Evolutionary conservation across 2,797 vertebrate genomes (phyloP), one percentile per base, ranked within the genome.

Genomic region (Mormyrus hasselquistii): DNA sequence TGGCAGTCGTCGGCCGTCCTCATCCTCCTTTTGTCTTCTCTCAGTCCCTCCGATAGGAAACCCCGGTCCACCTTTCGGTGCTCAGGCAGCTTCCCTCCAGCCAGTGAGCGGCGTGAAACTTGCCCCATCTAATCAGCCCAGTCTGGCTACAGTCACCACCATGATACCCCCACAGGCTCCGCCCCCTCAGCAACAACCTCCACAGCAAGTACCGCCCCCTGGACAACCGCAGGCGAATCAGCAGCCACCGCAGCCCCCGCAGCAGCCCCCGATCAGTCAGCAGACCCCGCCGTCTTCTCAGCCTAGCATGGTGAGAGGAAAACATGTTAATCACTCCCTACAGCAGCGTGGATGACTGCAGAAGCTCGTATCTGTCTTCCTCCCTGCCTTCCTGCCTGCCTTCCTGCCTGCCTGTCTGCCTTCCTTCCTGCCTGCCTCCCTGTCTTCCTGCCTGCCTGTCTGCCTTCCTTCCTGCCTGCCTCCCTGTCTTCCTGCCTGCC

Each of bases 71-170:
- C 93, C 95, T 1, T 97, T 98, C 92, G 91, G 92, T 85, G 93
- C 91, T 90, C 96, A 96, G 91, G 90, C 94, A 0, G 69, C 91
- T 88, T 38, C 90, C 34, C 94, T 96, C 4, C 91, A 96, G 0
- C 91, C 96, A 1, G 94, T 96, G 6, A 19, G 91, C 0, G 95
- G 94, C 22, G 94, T 96, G 86, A 97, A 97, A 92, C 92, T 95
- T 0, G 89, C 95, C 3, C 92, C 92, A 0, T 87, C 92, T 86
- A 92, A 79, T 73, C 96, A 95, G 92, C 94, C 97, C 86, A 97
- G 94, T 92, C 93, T 98, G 38, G 94, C 97, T 0, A 96, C 96
- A 0, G 96, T 96, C 86, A 97, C 97, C 87, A 96, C 96, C 0
- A 89, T 96, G 92, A 92, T 95, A 92, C 84, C 91, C 95, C 94